phyloP scores from a whole-genome alignment of 1,140 invertebrate genomes.

The Helicoverpa armigera region DNA sequence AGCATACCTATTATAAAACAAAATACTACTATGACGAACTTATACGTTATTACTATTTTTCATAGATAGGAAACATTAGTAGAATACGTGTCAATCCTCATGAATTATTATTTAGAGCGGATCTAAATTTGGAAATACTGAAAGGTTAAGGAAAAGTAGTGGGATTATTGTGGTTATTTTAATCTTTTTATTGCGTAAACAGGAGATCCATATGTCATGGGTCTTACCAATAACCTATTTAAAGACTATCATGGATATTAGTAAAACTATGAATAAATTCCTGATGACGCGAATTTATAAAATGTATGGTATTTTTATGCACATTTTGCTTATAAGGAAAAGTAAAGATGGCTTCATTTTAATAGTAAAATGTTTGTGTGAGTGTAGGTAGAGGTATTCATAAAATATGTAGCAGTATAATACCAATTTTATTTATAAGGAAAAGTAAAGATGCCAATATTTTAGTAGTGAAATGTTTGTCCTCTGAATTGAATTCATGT shows the following conservation, averaged over 20 bases:
- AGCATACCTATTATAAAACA: no score
- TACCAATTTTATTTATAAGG: no score
- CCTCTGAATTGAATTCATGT: no score
- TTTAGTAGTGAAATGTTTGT: no score
- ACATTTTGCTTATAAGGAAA: no score
- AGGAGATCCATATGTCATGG: not conserved
- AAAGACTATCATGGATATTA: not conserved
- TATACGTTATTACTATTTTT: not conserved
- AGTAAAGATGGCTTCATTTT: no score
- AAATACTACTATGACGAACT: no score
- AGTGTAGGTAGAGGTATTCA: no score
- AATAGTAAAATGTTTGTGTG: no score
- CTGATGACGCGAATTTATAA: not conserved
- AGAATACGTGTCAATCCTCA: not conserved
- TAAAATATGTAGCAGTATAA: no score
- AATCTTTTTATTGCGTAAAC: not conserved
- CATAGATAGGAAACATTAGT: not conserved
- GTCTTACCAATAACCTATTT: not conserved
- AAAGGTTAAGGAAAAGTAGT: not conserved
- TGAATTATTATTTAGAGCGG: not conserved
- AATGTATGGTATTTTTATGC: no score
- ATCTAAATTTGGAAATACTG: not conserved
- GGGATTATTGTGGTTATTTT: not conserved
- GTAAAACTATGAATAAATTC: not conserved
- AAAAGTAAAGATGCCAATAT: no score